Percentiles rank a stretch among this genome's conserved stretches.
phyloP scores from a whole-genome alignment of 2,797 vertebrate genomes.

The Periparus ater region DNA sequence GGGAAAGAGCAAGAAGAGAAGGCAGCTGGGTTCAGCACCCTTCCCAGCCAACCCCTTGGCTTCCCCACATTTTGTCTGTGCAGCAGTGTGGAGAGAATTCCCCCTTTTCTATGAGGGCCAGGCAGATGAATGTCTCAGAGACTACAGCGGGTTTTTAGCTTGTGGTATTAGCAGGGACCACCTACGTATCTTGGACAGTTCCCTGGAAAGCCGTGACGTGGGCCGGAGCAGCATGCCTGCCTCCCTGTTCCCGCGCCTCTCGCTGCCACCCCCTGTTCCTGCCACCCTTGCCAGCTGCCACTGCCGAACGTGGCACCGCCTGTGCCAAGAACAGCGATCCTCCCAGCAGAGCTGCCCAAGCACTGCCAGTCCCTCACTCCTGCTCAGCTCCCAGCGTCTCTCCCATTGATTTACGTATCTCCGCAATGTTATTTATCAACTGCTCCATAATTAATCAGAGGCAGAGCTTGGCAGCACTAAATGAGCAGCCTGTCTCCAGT shows the following conservation, averaged over 20 bases:
- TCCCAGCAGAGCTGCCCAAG: slow-evolving; percentile 2
- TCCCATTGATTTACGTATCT: slow-evolving; percentile 74
- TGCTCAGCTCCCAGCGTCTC: slow-evolving; percentile 57
- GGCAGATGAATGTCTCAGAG: not conserved
- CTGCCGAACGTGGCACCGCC: not conserved
- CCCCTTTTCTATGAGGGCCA: not conserved
- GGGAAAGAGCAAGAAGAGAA: not conserved
- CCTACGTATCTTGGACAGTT: not conserved
- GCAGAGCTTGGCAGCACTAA: slow-evolving; percentile 64
- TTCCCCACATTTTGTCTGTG: not conserved
- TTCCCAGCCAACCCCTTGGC: not conserved
- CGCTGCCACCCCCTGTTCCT: not conserved
- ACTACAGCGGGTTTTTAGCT: not conserved
- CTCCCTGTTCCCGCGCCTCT: not conserved
- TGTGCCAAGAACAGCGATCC: slow-evolving; percentile 17
- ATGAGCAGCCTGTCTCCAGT: slow-evolving; percentile 62
- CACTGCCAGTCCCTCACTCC: slow-evolving; percentile 47
- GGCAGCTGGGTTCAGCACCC: not conserved
- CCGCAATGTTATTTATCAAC: slow-evolving; percentile 74
- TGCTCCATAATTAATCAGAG: slow-evolving; percentile 78
- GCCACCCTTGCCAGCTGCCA: slow-evolving; percentile 22
- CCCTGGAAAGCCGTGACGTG: not conserved
- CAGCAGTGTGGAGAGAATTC: not conserved
- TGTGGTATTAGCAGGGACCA: not conserved
- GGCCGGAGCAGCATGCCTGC: not conserved